Evolutionary conservation across 2,888 invertebrate genomes (phyloP).

Genomic region (Eretmocerus hayati): DNA sequence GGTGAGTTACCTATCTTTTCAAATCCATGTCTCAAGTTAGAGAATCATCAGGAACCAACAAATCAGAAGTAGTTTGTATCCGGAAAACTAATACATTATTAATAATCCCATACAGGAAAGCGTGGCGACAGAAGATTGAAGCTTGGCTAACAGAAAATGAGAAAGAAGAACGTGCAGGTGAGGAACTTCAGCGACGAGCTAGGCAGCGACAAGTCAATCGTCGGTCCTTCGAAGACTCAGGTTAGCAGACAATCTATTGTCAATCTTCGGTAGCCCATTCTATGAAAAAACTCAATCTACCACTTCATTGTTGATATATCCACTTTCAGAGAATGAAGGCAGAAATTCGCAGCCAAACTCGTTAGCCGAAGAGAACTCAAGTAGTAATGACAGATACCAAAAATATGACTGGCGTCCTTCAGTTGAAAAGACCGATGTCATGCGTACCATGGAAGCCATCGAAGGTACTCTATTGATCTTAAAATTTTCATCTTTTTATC

Average conservation of each 20-base stretch:
- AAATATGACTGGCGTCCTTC: constrained; percentile 74
- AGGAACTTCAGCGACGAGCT: constrained; percentile 60
- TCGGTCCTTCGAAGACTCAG: constrained; percentile 79
- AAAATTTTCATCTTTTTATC: too few species aligned
- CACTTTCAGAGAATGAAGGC: constrained; percentile 65
- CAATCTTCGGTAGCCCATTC: neutral
- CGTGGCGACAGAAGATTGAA: constrained; percentile 86
- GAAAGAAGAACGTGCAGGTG: constrained; percentile 67
- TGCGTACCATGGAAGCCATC: constrained; percentile 77
- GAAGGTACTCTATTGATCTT: constrained; percentile 55
- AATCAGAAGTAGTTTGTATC: too few species aligned
- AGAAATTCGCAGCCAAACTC: constrained; percentile 64
- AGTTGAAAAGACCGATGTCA: constrained; percentile 75
- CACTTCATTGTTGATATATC: too few species aligned
- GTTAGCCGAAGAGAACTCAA: constrained; percentile 61
- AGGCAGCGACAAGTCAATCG: constrained; percentile 64
- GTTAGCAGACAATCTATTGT: constrained; percentile 44
- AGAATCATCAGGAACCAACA: too few species aligned
- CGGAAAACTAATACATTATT: too few species aligned
- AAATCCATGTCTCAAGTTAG: too few species aligned
- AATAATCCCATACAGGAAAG: constrained; percentile 50
- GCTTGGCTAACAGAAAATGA: constrained; percentile 86
- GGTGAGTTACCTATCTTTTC: too few species aligned
- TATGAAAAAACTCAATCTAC: too few species aligned
- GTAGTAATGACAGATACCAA: constrained; percentile 49